Conservation (phyloP, 2,113 vertebrate genomes). For the Scalopus aquaticus region DNA sequence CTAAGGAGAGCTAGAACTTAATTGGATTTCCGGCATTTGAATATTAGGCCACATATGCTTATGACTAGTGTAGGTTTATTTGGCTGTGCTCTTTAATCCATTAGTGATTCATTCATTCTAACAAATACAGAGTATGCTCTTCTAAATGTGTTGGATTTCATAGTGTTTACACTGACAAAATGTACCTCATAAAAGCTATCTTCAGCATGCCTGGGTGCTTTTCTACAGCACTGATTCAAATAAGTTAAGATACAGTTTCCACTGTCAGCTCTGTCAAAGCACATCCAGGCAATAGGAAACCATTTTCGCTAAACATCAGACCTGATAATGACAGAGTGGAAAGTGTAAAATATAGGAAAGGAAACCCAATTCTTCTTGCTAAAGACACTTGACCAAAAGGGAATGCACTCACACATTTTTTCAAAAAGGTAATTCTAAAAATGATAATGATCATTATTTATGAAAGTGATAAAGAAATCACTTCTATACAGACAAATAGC, state of each 20-base stretch:
- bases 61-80: constrained; percentile 83
- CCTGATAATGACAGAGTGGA: constrained; percentile 50
- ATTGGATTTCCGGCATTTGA: constrained; percentile 85
- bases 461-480: constrained; percentile 36
- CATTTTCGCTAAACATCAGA: constrained; percentile 60
- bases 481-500: neutral
- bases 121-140: constrained; percentile 79
- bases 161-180: constrained; percentile 79
- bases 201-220: constrained; percentile 71
- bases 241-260: constrained; percentile 60
- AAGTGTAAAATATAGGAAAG: constrained; percentile 47
- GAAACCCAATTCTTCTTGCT: constrained; percentile 25
- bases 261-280: constrained; percentile 65
- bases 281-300: constrained; percentile 61
- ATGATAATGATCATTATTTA: constrained; percentile 43
- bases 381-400: constrained; percentile 47
- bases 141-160: constrained; percentile 80
- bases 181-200: constrained; percentile 75
- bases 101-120: constrained; percentile 82
- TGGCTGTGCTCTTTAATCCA: constrained; percentile 81
- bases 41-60: constrained; percentile 83
- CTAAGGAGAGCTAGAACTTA: constrained; percentile 77
- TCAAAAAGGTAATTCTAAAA: constrained; percentile 2
- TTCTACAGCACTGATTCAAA: constrained; percentile 63
- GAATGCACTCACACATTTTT: neutral